A percentile compares a stretch with the other conserved stretches of the same genome.
Evolutionary conservation across 2,113 vertebrate genomes (phyloP).

Genomic region (Tonatia bakeri): DNA sequence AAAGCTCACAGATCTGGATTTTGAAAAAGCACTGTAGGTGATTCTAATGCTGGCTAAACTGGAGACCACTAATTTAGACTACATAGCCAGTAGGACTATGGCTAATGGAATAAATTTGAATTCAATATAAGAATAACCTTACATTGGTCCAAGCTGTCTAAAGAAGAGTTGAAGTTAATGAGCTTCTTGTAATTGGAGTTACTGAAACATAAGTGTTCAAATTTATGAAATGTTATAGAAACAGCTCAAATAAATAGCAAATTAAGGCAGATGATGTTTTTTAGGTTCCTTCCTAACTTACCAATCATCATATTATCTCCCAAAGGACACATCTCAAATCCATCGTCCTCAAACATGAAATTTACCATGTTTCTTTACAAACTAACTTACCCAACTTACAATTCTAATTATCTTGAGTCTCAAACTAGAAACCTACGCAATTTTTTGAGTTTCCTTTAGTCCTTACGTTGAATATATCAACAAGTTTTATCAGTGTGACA

Average conservation of each 20-base stretch:
- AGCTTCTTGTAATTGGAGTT: background rate
- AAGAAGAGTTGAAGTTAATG: background rate
- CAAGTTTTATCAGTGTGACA: background rate
- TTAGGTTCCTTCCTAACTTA: background rate
- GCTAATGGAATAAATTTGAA: background rate
- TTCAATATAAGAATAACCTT: slow-evolving; percentile 27
- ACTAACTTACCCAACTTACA: background rate
- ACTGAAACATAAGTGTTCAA: background rate
- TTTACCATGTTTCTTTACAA: background rate
- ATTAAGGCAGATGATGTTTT: background rate
- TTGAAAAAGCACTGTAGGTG: background rate
- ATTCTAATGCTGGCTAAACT: background rate
- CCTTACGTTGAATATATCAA: background rate
- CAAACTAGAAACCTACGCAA: background rate
- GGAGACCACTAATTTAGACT: background rate
- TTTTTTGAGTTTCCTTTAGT: background rate
- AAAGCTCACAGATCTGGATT: background rate
- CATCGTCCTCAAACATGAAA: slow-evolving; percentile 2
- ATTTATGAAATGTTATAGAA: background rate
- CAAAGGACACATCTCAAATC: background rate
- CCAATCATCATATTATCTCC: background rate
- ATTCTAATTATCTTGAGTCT: background rate
- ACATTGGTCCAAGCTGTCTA: background rate
- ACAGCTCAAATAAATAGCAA: background rate
- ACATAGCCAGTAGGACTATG: background rate